Conservation (phyloP, 2,888 invertebrate genomes). For the Agriotes lineatus region DNA sequence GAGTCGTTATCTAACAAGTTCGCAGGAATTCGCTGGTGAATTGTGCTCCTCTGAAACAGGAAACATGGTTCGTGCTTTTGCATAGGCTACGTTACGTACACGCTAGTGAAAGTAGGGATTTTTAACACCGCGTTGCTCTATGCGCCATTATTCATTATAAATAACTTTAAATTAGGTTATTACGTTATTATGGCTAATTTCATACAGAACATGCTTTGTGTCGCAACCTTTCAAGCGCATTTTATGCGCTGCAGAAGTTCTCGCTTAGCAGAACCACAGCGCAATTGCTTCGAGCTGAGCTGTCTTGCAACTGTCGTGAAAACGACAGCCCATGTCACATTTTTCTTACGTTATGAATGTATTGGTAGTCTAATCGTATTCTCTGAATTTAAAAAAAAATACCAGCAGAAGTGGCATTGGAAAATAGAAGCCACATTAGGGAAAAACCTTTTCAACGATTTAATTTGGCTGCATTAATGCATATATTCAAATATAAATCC, state of each 20-base stretch:
- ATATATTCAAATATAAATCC: too few relatives aligned
- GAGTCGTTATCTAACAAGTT: constrained; percentile 25
- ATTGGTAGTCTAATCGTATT: too few relatives aligned
- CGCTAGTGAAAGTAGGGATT: constrained; percentile 48
- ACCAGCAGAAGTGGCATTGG: too few relatives aligned
- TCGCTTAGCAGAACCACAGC: too few relatives aligned
- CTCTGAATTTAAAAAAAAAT: too few relatives aligned
- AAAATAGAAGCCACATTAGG: too few relatives aligned
- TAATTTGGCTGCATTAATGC: too few relatives aligned
- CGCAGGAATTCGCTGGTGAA: constrained; percentile 14
- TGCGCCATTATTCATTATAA: constrained; percentile 40
- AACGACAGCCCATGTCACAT: too few relatives aligned
- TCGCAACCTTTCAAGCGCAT: constrained; percentile 2
- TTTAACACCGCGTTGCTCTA: constrained; percentile 29
- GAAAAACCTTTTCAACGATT: too few relatives aligned
- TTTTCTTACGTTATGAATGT: too few relatives aligned
- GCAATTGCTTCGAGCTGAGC: too few relatives aligned
- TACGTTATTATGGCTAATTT: constrained; percentile 38
- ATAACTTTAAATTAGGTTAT: constrained; percentile 43
- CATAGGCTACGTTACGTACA: constrained; percentile 47
- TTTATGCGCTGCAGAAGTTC: too few relatives aligned
- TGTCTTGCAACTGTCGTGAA: neutral
- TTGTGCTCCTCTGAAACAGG: constrained; percentile 49
- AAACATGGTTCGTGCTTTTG: constrained; percentile 52
- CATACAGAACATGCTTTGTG: constrained; percentile 15